phyloP scores from a whole-genome alignment of 2,113 vertebrate genomes.

The Hemicordylus capensis region DNA sequence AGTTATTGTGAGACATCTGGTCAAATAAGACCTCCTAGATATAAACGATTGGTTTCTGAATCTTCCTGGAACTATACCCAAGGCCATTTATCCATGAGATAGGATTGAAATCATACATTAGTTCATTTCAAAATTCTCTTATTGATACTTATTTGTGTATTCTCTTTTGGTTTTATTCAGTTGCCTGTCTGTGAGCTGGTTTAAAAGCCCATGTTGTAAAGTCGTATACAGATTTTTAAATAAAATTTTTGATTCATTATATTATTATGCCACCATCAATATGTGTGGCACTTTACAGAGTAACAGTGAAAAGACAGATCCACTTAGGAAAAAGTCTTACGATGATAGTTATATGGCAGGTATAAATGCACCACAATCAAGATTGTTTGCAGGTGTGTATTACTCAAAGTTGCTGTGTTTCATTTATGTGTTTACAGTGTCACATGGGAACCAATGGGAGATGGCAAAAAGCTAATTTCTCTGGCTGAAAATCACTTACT shows the following conservation, averaged over 20 bases:
- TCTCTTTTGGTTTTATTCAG: background rate
- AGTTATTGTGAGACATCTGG: background rate
- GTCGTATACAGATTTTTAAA: background rate
- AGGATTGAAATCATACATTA: no score
- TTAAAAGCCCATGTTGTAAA: background rate
- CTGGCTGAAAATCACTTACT: constrained; percentile 92
- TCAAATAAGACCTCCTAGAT: background rate
- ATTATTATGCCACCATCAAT: background rate
- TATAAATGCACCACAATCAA: background rate
- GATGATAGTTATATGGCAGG: background rate
- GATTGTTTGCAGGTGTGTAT: background rate
- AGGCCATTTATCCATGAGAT: background rate
- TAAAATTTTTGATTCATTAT: background rate
- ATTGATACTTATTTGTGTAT: background rate
- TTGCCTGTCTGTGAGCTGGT: background rate
- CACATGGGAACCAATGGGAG: constrained; percentile 95
- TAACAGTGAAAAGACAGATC: background rate
- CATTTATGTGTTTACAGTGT: constrained; percentile 77
- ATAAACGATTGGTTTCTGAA: no score
- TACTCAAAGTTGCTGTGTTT: background rate
- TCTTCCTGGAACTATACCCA: background rate
- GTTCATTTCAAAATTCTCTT: background rate
- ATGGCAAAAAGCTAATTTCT: constrained; percentile 91
- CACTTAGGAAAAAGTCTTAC: background rate
- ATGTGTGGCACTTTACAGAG: background rate